phyloP scores from a whole-genome alignment of 1,140 invertebrate genomes.

The Triops cancriformis region DNA sequence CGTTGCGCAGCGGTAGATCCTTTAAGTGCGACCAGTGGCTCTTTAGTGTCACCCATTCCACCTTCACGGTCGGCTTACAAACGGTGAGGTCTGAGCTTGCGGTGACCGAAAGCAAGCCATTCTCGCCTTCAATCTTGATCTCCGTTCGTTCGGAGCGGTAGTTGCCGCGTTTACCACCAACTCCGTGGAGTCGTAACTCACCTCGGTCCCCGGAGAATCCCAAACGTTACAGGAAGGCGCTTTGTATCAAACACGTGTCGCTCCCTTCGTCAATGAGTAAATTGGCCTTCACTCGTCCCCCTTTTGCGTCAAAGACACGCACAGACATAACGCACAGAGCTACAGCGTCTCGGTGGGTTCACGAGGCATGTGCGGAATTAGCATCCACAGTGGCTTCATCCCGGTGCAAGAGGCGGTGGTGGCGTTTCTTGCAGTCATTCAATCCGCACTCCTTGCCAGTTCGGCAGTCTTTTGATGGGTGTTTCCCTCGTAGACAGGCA shows the following conservation, averaged over 20 bases:
- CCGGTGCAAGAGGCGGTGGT: slow-evolving; percentile 5
- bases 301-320: not conserved
- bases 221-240: not conserved
- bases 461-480: too few relatives aligned
- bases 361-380: not conserved
- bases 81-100: not conserved
- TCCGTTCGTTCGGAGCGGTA: not conserved
- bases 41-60: not conserved
- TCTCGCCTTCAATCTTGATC: not conserved
- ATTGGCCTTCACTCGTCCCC: not conserved
- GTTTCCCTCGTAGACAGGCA: too few relatives aligned
- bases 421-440: not conserved
- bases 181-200: not conserved
- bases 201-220: not conserved
- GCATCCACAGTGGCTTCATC: not conserved
- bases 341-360: not conserved
- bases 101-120: not conserved
- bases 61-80: not conserved
- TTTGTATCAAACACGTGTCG: not conserved
- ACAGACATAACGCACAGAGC: not conserved
- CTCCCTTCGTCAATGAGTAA: slow-evolving; percentile 2
- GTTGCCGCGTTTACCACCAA: not conserved
- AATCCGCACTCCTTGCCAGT: not conserved
- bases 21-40: not conserved
- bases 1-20: not conserved